These are phyloP conservation scores for Ennomos erosarius DNA, from an alignment of 2,888 invertebrate genomes.

Conservation along the genomic window DNA sequence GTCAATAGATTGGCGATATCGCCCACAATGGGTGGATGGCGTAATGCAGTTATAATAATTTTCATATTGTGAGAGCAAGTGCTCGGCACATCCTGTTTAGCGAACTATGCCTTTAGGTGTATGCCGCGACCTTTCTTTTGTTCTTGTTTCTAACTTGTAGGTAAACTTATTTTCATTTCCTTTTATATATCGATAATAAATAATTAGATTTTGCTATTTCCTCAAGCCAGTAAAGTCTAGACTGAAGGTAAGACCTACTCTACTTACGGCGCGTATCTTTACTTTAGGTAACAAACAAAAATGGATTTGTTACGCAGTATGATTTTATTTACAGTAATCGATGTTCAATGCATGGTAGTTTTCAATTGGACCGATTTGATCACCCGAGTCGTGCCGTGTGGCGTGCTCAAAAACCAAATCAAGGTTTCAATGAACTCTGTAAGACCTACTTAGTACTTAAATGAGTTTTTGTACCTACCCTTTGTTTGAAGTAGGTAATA, in stretches of 20 bases:
- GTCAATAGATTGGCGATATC: conserved; percentile 69
- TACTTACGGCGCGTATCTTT: no score
- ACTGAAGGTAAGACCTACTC: no score
- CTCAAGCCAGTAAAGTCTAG: no score
- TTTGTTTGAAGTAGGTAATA: conserved; percentile 42
- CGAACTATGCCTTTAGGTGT: not conserved
- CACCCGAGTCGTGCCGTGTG: conserved; percentile 4
- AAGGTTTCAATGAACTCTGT: conserved; percentile 12
- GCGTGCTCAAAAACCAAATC: conserved; percentile 8
- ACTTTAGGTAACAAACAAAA: no score
- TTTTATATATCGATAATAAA: no score
- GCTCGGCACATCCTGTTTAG: conserved; percentile 35
- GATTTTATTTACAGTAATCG: no score
- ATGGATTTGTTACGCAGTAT: no score
- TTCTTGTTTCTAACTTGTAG: not conserved
- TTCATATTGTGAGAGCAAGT: conserved; percentile 39
- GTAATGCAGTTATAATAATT: conserved; percentile 53
- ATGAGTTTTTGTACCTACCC: conserved; percentile 14
- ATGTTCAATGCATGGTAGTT: not conserved
- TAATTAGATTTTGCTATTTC: no score
- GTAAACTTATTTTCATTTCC: not conserved
- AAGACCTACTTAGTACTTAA: not conserved
- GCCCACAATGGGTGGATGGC: conserved; percentile 61
- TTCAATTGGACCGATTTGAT: not conserved
- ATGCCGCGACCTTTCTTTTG: conserved; percentile 3